Base-by-base conservation (phyloP, 2,888 invertebrate genomes). In the Anorthoa munda region DNA sequence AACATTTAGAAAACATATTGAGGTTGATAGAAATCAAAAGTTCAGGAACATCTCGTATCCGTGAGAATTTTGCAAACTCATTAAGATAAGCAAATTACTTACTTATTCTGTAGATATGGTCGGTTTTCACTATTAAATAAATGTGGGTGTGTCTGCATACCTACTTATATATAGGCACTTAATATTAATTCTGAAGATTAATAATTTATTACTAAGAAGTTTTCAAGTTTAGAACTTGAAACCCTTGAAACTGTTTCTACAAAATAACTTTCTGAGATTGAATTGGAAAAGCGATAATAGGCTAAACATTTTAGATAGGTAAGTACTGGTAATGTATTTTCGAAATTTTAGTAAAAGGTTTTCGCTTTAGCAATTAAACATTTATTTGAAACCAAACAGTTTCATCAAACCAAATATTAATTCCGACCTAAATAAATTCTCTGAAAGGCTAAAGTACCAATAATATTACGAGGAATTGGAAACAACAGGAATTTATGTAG, bases 401-500 rank as follows among this genome's bases (percentile, higher is more conserved):
- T 39, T 39, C 39, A 39, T 9, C 39, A 39, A 39, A 9, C 39
- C 39, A 39, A 39, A 9, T 39, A 9, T 39, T 1, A 9, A 39
- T 39, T 39, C 39, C 39, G 39, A 39, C 9, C 9, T 39, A 59
- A 63, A 31, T 17, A 46, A 26, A 23, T 48, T 23, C 46, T 9
- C 21, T 46, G 7, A 48, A 67, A 46, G 21, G 13, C 31, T 31
- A 31, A 31, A 31, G 31, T 31, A 31, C 13, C 9, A 17, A 46
- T 18, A 26, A 55, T 26, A 55, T 15, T 3, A 55, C 26, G 18
- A 70, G 18, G 21, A 61, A 48, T 55, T 26, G 11, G 21, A 46
- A 26, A 46, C 31, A 70, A 70, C 53, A 21, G 21, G 21, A 56
- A 48, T 9, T 9, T 48, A 39, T 12, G 21, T n/a, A 71, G 72